These are phyloP conservation scores for Luidia sarsii DNA, from an alignment of 53 echinoderm and acorn worm genomes.

Conservation along the genomic window DNA sequence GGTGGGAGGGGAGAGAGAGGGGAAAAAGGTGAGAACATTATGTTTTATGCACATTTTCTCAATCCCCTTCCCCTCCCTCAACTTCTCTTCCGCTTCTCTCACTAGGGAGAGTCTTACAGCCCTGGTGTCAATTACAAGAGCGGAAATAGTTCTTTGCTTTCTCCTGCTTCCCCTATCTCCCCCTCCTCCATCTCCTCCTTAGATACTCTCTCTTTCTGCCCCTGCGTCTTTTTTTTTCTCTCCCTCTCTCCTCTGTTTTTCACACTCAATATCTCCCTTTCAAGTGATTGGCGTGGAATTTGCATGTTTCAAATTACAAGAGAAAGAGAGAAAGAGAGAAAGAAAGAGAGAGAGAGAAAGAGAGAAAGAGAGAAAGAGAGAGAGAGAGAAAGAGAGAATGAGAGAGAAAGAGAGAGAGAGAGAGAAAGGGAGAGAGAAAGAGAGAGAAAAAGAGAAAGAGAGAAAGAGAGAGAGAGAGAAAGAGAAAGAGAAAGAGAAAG, in stretches of 20 bases:
- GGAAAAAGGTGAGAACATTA: conserved; percentile 8
- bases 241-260: background rate
- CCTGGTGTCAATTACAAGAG: conserved; percentile 13
- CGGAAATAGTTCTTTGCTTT: background rate
- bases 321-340: background rate
- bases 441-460: too few species aligned
- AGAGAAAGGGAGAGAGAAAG: too few species aligned
- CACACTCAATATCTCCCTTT: background rate
- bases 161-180: too few species aligned
- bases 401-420: too few species aligned
- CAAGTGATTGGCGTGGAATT: background rate
- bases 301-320: background rate
- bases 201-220: conserved; percentile 1
- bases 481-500: too few species aligned
- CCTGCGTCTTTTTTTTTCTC: background rate
- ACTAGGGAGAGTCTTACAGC: background rate
- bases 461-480: too few species aligned
- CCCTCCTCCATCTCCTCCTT: background rate
- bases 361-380: too few species aligned
- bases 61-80: too few species aligned
- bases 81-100: too few species aligned
- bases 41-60: conserved; percentile 17
- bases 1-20: background rate
- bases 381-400: too few species aligned
- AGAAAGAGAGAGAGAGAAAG: background rate